Percentiles rank a stretch among this genome's conserved stretches.
Conservation (phyloP, 2,888 invertebrate species). For the Eupithecia insigniata region DNA sequence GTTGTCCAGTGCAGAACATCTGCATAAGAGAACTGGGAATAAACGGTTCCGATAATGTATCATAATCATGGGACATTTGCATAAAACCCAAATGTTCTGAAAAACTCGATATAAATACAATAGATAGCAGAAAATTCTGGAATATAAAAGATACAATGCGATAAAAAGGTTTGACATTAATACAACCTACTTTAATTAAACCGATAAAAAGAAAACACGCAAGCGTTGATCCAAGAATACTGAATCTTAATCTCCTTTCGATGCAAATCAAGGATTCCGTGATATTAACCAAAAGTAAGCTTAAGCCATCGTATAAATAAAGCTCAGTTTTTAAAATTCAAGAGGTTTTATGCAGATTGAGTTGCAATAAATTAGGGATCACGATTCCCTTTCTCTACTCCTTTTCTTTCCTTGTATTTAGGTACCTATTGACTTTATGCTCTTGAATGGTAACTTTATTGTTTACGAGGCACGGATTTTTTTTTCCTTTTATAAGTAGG, state of each 20-base stretch:
- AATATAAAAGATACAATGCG: neutral
- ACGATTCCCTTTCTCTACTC: slow-evolving; percentile 9
- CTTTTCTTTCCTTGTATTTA: slow-evolving; percentile 9
- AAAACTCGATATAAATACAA: neutral
- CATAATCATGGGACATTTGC: neutral
- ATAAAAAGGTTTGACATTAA: neutral
- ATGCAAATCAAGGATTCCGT: slow-evolving; percentile 51
- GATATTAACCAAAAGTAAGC: slow-evolving; percentile 53
- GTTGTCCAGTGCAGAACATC: too few species aligned
- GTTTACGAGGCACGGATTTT: neutral
- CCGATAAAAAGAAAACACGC: slow-evolving; percentile 69
- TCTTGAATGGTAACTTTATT: neutral
- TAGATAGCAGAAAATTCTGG: neutral
- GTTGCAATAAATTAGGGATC: slow-evolving; percentile 31
- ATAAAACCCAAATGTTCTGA: neutral
- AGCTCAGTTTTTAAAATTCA: slow-evolving; percentile 36
- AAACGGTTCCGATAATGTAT: too few species aligned
- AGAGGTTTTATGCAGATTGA: slow-evolving; percentile 34
- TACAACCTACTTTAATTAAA: slow-evolving; percentile 45
- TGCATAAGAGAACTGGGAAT: too few species aligned
- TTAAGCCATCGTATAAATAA: slow-evolving; percentile 51
- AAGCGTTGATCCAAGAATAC: slow-evolving; percentile 47
- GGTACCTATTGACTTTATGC: slow-evolving; percentile 12
- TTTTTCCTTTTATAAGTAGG: slow-evolving; percentile 1
- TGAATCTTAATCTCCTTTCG: slow-evolving; percentile 60